A percentile compares a stretch with the other conserved stretches of the same genome.
phyloP scores from a whole-genome alignment of 2,888 invertebrate genomes.

The Drosophila fungiperda region DNA sequence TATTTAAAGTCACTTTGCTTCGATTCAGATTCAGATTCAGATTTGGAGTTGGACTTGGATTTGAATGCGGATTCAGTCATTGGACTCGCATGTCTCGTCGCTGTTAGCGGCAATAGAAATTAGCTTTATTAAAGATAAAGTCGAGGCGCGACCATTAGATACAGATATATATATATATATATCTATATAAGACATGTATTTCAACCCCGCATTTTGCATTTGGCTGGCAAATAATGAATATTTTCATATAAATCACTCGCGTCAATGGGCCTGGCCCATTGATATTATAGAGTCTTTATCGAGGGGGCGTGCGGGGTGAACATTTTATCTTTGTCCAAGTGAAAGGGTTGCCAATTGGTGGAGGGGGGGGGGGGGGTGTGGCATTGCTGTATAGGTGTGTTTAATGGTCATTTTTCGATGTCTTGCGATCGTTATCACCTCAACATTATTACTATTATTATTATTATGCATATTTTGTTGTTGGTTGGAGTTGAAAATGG shows the following conservation, averaged over 20 bases:
- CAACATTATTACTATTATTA: slow-evolving; percentile 59
- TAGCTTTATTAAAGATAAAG: slow-evolving; percentile 79
- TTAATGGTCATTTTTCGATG: slow-evolving; percentile 79
- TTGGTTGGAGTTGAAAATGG: background rate
- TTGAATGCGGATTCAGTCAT: slow-evolving; percentile 22
- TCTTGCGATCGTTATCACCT: slow-evolving; percentile 77
- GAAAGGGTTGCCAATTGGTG: slow-evolving; percentile 44
- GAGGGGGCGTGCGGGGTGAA: slow-evolving; percentile 17
- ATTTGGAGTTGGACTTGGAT: slow-evolving; percentile 14
- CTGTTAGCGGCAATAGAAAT: slow-evolving; percentile 77
- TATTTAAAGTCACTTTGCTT: slow-evolving; percentile 52
- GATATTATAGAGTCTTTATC: slow-evolving; percentile 37
- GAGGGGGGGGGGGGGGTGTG: slow-evolving; percentile 24
- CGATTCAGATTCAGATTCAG: slow-evolving; percentile 27
- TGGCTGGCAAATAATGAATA: slow-evolving; percentile 77
- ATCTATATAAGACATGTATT: background rate
- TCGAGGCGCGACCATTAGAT: slow-evolving; percentile 52
- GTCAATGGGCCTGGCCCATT: slow-evolving; percentile 78
- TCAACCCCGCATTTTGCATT: slow-evolving; percentile 61
- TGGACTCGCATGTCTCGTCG: slow-evolving; percentile 70
- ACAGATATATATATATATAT: background rate
- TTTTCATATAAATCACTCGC: slow-evolving; percentile 77
- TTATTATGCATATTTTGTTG: slow-evolving; percentile 44
- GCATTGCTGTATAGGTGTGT: slow-evolving; percentile 66
- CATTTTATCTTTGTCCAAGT: slow-evolving; percentile 46